Evolutionary conservation across 2,888 invertebrate species (phyloP).

Genomic region (Drosophila austrosaltans): DNA sequence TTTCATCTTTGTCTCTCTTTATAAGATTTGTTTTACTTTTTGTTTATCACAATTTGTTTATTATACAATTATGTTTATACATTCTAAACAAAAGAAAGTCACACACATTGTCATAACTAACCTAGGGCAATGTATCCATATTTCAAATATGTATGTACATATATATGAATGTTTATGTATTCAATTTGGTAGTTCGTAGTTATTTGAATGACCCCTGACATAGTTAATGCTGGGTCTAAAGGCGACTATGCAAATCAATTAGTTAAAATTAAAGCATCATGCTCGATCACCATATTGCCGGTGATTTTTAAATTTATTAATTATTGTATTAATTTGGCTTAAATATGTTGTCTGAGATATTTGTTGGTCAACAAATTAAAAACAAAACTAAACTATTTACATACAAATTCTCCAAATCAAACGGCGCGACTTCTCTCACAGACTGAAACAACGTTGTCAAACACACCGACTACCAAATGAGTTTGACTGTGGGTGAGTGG

Average conservation of each 20-base stretch:
- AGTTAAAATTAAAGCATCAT: conserved; percentile 17
- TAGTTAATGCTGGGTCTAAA: conserved; percentile 38
- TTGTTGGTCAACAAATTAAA: conserved; percentile 11
- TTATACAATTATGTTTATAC: neutral
- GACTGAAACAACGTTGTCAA: conserved; percentile 54
- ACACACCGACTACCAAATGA: conserved; percentile 33
- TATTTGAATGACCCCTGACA: conserved; percentile 63
- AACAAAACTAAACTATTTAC: conserved; percentile 40
- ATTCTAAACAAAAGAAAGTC: neutral
- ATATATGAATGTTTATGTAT: neutral
- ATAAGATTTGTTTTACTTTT: too few species aligned
- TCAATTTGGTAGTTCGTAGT: neutral
- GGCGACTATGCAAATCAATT: conserved; percentile 50
- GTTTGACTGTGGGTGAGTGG: neutral
- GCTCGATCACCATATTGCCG: conserved; percentile 7
- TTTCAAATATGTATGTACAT: conserved; percentile 23
- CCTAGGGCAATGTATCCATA: conserved; percentile 52
- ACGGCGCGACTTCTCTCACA: conserved; percentile 32
- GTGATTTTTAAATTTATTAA: conserved; percentile 21
- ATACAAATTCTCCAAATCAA: conserved; percentile 43
- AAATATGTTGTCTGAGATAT: conserved; percentile 17
- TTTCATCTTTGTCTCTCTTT: too few species aligned
- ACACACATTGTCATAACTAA: conserved; percentile 50
- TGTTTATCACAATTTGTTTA: too few species aligned
- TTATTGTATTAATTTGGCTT: conserved; percentile 22